Conservation (phyloP, 2,113 vertebrate genomes). For the Cricetomys ansorgei region DNA sequence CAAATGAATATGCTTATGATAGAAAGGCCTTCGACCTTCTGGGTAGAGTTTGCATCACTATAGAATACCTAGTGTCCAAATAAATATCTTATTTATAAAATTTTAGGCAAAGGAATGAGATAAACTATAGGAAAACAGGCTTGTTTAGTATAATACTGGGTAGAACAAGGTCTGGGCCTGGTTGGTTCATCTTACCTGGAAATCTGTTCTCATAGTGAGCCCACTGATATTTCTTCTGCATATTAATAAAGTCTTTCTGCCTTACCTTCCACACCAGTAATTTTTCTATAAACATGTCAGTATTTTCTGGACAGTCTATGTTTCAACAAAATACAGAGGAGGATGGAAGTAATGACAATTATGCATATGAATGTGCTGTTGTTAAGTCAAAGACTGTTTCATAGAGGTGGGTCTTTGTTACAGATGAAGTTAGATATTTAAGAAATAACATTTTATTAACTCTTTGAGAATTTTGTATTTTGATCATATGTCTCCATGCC, state of each 20-base stretch:
- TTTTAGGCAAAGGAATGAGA: constrained; percentile 15
- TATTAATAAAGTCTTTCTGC: constrained; percentile 22
- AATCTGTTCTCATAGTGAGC: not conserved
- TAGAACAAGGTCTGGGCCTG: not conserved
- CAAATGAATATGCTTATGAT: constrained; percentile 18
- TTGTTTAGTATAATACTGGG: not conserved
- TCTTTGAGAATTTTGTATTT: not conserved
- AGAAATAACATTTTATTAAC: not conserved
- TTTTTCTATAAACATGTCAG: not conserved
- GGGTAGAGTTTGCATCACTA: constrained; percentile 50
- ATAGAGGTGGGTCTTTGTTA: constrained; percentile 20
- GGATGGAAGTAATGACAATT: not conserved
- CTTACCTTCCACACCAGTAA: constrained; percentile 6
- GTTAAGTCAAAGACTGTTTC: not conserved
- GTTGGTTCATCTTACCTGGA: not conserved
- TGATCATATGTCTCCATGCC: too few relatives aligned
- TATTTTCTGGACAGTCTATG: constrained; percentile 37
- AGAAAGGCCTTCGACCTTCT: constrained; percentile 34
- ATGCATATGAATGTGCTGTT: not conserved
- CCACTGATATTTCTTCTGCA: not conserved
- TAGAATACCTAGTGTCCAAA: constrained; percentile 38
- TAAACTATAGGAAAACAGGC: not conserved
- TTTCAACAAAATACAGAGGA: constrained; percentile 33
- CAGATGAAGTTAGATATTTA: not conserved
- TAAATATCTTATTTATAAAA: not conserved